These are phyloP conservation scores for Drosophila rhopaloa DNA, from an alignment of 1,140 invertebrate species.

Conservation along the genomic window DNA sequence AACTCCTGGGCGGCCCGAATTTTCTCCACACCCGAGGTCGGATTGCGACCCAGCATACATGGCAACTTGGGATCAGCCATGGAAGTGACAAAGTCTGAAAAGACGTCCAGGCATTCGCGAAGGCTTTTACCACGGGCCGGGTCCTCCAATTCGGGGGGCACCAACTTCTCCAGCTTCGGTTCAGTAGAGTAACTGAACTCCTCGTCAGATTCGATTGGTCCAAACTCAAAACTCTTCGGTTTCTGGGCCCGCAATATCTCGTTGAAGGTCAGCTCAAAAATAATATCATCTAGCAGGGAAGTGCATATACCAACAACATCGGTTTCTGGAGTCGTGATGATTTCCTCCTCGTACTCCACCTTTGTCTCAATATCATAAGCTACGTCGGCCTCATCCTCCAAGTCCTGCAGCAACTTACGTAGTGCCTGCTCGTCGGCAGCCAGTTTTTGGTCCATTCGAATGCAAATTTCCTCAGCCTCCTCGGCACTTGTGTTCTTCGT, in stretches of 20 bases:
- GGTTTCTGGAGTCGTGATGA: neutral
- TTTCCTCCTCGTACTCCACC: constrained; percentile 12
- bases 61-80: constrained; percentile 18
- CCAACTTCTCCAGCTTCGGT: constrained; percentile 43
- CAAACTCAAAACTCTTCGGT: constrained; percentile 57
- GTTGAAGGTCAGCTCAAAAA: constrained; percentile 42
- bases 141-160: constrained; percentile 47
- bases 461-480: constrained; percentile 44
- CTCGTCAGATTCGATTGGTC: constrained; percentile 66
- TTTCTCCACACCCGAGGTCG: constrained; percentile 29
- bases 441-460: constrained; percentile 29
- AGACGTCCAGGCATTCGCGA: constrained; percentile 59
- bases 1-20: constrained; percentile 51
- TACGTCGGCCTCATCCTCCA: constrained; percentile 55
- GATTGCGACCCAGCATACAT: constrained; percentile 1
- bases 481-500: constrained; percentile 19
- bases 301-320: constrained; percentile 14
- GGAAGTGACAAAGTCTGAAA: constrained; percentile 38
- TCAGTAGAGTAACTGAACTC: constrained; percentile 61
- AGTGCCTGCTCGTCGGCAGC: constrained; percentile 56
- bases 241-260: constrained; percentile 5
- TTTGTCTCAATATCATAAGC: constrained; percentile 27
- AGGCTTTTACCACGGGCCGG: constrained; percentile 59
- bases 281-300: constrained; percentile 45
- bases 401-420: constrained; percentile 51